Evolutionary conservation across 2,797 vertebrate species (phyloP).

Genomic region (Pristis pectinata): DNA sequence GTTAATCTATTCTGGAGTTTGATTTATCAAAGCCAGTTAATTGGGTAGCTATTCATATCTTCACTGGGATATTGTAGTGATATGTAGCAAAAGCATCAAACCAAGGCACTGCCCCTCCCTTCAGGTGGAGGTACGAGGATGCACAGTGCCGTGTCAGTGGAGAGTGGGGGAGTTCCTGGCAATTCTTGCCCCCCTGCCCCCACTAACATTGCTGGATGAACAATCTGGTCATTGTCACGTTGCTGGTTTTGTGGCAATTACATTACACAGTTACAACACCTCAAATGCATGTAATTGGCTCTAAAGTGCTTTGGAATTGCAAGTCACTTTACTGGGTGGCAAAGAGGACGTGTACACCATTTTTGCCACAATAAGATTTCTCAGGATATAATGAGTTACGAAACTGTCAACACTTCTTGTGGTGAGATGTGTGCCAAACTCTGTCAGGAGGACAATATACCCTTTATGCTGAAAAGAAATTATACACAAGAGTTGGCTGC

Average conservation of each 20-base stretch:
- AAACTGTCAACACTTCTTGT: background rate
- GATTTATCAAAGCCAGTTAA: background rate
- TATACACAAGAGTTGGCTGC: background rate
- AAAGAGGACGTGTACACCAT: background rate
- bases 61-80: background rate
- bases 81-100: background rate
- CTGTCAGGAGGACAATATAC: background rate
- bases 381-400: background rate
- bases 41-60: background rate
- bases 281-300: background rate
- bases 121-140: too few species aligned
- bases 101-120: background rate
- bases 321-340: background rate
- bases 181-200: too few species aligned
- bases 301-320: background rate
- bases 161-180: background rate
- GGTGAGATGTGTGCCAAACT: background rate
- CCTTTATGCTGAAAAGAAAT: background rate
- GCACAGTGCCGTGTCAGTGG: too few species aligned
- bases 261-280: background rate
- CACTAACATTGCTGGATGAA: background rate
- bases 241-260: background rate
- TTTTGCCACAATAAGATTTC: background rate
- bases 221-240: too few species aligned
- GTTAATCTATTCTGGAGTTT: background rate